Evolutionary conservation across 2,113 vertebrate species (phyloP).

Genomic region (Sander lucioperca): DNA sequence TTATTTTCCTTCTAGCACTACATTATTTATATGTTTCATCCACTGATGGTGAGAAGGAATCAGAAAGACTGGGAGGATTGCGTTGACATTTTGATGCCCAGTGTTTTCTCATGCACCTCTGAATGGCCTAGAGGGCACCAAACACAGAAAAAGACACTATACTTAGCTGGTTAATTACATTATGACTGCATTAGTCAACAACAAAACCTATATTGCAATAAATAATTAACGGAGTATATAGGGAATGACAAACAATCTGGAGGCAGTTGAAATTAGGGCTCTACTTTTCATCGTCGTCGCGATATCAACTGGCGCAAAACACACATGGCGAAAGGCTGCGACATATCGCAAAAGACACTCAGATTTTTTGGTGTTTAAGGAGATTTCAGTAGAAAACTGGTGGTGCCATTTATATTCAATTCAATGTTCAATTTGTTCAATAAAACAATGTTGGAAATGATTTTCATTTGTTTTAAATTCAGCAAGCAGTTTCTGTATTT

Average conservation of each 20-base stretch:
- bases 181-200: neutral
- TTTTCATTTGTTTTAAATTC: too few relatives aligned
- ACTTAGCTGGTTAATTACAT: neutral
- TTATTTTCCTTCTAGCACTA: constrained; percentile 24
- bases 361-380: too few relatives aligned
- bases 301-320: too few relatives aligned
- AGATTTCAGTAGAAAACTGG: too few relatives aligned
- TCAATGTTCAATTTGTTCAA: too few relatives aligned
- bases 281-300: too few relatives aligned
- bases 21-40: constrained; percentile 49
- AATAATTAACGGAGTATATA: neutral
- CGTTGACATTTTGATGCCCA: neutral
- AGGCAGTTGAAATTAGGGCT: neutral
- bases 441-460: too few relatives aligned
- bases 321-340: too few relatives aligned
- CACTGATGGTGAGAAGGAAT: constrained; percentile 15
- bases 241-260: neutral
- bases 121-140: neutral
- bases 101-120: neutral
- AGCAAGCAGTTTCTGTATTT: too few relatives aligned
- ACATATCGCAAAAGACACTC: too few relatives aligned
- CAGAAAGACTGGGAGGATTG: neutral
- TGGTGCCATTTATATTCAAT: too few relatives aligned
- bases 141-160: neutral
- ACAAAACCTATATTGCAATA: constrained; percentile 1